A percentile compares a stretch with the other conserved stretches of the same genome.
These are phyloP conservation scores for Flexamia atlantica DNA, from an alignment of 2,888 invertebrate species.

Conservation along the genomic window DNA sequence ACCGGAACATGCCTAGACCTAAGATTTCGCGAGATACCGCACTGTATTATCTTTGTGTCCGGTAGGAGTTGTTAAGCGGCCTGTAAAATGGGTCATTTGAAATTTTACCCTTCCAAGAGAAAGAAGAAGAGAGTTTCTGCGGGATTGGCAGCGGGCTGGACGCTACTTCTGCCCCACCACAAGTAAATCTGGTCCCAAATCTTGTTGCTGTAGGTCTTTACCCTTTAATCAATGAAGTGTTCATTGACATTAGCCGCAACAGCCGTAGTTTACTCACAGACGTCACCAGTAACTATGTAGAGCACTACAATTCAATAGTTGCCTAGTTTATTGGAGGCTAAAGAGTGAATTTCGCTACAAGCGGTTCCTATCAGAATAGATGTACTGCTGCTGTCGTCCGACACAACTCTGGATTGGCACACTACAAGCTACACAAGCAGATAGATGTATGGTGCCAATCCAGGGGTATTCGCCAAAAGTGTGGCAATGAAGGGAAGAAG, in stretches of 20 bases:
- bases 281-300: constrained; percentile 24
- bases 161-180: not conserved
- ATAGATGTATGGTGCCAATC: constrained; percentile 23
- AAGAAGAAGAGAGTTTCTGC: no score
- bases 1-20: no score
- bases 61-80: no score
- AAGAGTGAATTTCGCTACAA: constrained; percentile 70
- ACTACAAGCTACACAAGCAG: constrained; percentile 45
- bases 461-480: constrained; percentile 13
- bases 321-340: constrained; percentile 70
- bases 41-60: no score
- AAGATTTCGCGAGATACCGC: no score
- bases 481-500: not conserved
- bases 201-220: constrained; percentile 13
- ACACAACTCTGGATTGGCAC: constrained; percentile 70
- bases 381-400: constrained; percentile 71
- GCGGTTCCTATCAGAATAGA: constrained; percentile 71
- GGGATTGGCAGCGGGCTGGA: no score
- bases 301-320: constrained; percentile 33
- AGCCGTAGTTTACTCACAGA: constrained; percentile 18
- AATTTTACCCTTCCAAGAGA: no score
- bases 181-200: constrained; percentile 21
- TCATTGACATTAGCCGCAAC: constrained; percentile 29
- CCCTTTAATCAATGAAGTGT: not conserved
- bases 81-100: no score